Evolutionary conservation across 2,113 vertebrate species (phyloP).

Genomic region (Gasterosteus aculeatus): DNA sequence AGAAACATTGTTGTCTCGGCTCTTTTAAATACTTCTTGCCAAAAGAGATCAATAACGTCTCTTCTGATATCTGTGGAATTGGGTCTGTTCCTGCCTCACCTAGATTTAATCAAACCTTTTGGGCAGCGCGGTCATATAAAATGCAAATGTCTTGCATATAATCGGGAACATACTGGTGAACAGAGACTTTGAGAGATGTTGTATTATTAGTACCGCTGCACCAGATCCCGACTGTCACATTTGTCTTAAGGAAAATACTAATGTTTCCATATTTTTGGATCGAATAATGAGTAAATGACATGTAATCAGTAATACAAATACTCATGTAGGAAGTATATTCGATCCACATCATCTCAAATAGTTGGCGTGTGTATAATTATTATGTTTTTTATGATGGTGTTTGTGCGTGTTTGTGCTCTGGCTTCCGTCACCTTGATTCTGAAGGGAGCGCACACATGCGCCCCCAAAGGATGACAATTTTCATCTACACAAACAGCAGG

Average conservation of each 20-base stretch:
- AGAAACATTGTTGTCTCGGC: background rate
- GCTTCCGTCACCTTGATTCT: conserved; percentile 19
- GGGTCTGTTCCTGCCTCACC: background rate
- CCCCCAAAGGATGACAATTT: conserved; percentile 17
- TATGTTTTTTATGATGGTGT: background rate
- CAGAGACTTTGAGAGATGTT: conserved; percentile 17
- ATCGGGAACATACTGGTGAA: conserved; percentile 24
- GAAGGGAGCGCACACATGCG: conserved; percentile 11
- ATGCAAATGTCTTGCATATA: background rate
- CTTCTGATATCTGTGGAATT: conserved; percentile 23
- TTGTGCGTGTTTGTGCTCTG: conserved; percentile 30
- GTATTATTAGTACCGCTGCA: conserved; percentile 6
- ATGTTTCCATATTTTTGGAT: background rate
- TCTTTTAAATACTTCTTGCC: conserved; percentile 17
- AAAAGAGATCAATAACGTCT: conserved; percentile 16
- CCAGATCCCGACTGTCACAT: conserved; percentile 4
- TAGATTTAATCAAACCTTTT: conserved; percentile 23
- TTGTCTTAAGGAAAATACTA: background rate
- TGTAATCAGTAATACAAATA: background rate
- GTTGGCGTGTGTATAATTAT: conserved; percentile 3
- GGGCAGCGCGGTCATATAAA: conserved; percentile 1
- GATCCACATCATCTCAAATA: background rate
- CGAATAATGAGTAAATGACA: background rate
- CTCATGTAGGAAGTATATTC: background rate
- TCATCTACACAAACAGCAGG: conserved; percentile 26